Base-by-base conservation (phyloP, 2,888 invertebrate genomes). In the Prostheceraeus crozeri region DNA sequence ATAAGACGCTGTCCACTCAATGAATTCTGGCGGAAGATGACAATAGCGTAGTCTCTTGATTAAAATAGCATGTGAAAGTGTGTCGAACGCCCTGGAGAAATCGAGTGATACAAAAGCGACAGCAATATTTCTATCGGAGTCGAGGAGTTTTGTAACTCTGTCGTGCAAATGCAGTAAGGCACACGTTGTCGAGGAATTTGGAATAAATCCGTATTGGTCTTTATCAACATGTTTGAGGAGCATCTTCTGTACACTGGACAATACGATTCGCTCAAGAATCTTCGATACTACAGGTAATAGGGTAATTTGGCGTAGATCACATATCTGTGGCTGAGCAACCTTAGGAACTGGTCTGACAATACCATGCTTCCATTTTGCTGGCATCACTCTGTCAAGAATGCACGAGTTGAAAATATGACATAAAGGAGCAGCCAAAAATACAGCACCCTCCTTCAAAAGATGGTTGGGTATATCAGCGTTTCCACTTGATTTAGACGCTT, bases 361-460 rank as follows among this genome's bases (percentile, higher is more conserved):
- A 8, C 27, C 48, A 10, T 25, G 11, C 28, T 48, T 48, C 48
- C 48, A 48, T 48, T 19, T 48, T 30, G 25, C 19, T n/a, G 48
- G 48, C 19, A 48, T 21, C n/a, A 28, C 25, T 3, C 23, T 11
- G 48, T 48, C n/a, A 21, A 48, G 14, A 21, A 48, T 48, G 48
- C 48, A 19, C 25, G n/a, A 48, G 23, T 48, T 48, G 48, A 48
- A 48, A 19, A 48, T 10, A 21, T 48, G 48, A 21, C n/a, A 48
- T 11, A 48, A 30, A 19, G 48, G 48, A 28, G 14, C 19, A 21
- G 48, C 25, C n/a, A 48, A 30, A 10, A 10, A 48, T 25, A 48
- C 27, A 48, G 48, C 8, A 28, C 48, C 48, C 28, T 48, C 48
- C 28, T 48, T 48, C 19, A n/a, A 48, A 8, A 48, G 8, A 48